Percentiles rank a stretch among this genome's conserved stretches.
Evolutionary conservation across 2,113 vertebrate species (phyloP).

Genomic region (Urocynchramus pylzowi): DNA sequence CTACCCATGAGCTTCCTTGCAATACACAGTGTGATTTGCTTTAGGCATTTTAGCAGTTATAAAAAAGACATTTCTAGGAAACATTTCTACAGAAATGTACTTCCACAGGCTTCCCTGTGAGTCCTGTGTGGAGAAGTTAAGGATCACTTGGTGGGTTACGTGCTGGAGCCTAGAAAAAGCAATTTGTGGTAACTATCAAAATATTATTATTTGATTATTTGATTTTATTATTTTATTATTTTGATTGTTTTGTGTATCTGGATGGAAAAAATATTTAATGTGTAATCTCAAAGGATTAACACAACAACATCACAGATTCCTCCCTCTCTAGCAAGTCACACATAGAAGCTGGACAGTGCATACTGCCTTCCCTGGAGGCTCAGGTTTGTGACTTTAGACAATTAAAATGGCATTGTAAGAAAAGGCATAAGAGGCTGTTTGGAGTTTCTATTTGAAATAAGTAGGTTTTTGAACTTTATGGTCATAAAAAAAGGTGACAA

Average conservation of each 20-base stretch:
- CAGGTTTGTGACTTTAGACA: not conserved
- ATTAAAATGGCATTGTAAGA: not conserved
- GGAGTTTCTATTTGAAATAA: not conserved
- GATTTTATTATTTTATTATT: not conserved
- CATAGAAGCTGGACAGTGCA: not conserved
- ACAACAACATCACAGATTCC: fast-evolving
- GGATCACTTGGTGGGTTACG: not conserved
- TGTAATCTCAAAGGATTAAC: not conserved
- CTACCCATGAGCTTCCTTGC: not conserved
- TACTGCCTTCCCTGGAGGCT: not conserved
- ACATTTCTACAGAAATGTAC: not conserved
- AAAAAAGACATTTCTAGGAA: not conserved
- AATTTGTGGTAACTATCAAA: not conserved
- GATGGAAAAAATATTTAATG: not conserved
- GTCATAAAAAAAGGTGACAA: not conserved
- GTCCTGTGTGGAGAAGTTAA: not conserved
- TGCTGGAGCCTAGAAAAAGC: not conserved
- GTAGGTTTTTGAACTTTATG: fast-evolving
- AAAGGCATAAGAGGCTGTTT: not conserved
- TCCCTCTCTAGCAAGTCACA: not conserved
- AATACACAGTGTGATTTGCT: not conserved
- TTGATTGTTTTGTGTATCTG: not conserved
- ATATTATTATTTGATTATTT: not conserved
- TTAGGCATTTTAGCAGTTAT: not conserved
- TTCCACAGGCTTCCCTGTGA: not conserved